Base-by-base conservation (phyloP, 2,113 vertebrate species). In the Onychostoma macrolepis region DNA sequence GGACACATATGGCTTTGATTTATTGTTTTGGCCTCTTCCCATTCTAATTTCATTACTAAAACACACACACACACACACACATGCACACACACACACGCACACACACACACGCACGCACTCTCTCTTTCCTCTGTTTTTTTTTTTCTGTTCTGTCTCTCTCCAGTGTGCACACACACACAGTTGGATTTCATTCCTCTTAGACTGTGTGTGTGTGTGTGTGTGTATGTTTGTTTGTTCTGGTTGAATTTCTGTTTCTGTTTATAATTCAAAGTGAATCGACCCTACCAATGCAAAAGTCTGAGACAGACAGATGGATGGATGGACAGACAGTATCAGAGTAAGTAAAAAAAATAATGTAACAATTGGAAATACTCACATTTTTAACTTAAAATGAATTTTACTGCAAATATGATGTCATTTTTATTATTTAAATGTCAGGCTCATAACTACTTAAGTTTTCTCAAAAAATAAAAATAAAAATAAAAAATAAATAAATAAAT, bases 1-100 rank as follows among this genome's bases (percentile, higher is more conserved):
- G 94, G 95, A 96, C 95, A 96, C 96, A 97, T 96, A 97, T 97
- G 97, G 96, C 95, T 94, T 94, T 94, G 95, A 97, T 97, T 97
- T 97, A 96, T 97, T 95, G 95, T 92, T 94, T 95, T 95, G 94
- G 74, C 94, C 94, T 93, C 95, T 96, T 96, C 96, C 96, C 95
- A 95, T 96, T 97, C 94, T 95, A 93, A 96, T 96, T 95, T 96
- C 95, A 96, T 97, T 97, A 97, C 90, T 81, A 26, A 69, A 58
- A 58, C 48, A 81, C 85, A 84, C 84, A 72, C 41, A 81, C 80
- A 50, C 43, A 85, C 48, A 28, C 56, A 76, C 61, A 58, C 80
- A 83, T 43, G 86, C 38, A 30, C 56, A 80, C 17, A 48, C 45
- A 50, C 53, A 24, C 45, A 61, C 36, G 80, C 74, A 91, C 61